A percentile compares a stretch with the other conserved stretches of the same genome.
phyloP scores from a whole-genome alignment of 2,888 invertebrate species.

The Dexiosoma caninum region DNA sequence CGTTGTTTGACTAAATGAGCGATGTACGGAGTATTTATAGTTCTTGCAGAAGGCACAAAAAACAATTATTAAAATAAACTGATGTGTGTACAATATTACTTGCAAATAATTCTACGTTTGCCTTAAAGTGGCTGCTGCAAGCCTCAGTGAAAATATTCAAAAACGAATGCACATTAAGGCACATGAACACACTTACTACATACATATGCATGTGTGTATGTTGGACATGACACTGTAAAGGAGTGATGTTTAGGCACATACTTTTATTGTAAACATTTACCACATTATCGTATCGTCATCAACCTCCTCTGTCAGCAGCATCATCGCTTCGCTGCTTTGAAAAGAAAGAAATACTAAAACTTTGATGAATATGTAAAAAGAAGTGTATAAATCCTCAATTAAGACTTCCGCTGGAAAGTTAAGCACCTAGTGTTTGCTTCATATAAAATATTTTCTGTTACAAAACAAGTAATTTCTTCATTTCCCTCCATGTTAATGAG shows the following conservation, averaged over 20 bases:
- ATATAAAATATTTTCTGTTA: constrained; percentile 8
- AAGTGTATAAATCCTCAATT: constrained; percentile 61
- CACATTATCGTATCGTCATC: constrained; percentile 7
- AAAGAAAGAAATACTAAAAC: not conserved
- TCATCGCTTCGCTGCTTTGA: constrained; percentile 11
- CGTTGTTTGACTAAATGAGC: no score
- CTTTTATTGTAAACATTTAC: constrained; percentile 24
- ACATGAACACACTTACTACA: not conserved
- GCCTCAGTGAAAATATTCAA: constrained; percentile 29
- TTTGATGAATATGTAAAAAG: constrained; percentile 25
- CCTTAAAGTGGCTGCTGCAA: constrained; percentile 26
- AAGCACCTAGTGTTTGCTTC: constrained; percentile 58
- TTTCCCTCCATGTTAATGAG: not conserved
- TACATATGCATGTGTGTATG: not conserved
- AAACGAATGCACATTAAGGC: not conserved
- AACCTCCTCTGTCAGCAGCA: not conserved
- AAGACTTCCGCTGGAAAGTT: constrained; percentile 63
- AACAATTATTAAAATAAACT: not conserved
- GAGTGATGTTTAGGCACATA: constrained; percentile 5
- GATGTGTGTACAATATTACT: constrained; percentile 2
- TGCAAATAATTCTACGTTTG: not conserved
- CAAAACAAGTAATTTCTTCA: constrained; percentile 26
- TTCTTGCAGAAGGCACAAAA: constrained; percentile 10
- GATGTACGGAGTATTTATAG: no score
- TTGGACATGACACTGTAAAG: constrained; percentile 9